These are phyloP conservation scores for Meloidogyne hapla DNA, from an alignment of 1,140 invertebrate species.

Conservation along the genomic window DNA sequence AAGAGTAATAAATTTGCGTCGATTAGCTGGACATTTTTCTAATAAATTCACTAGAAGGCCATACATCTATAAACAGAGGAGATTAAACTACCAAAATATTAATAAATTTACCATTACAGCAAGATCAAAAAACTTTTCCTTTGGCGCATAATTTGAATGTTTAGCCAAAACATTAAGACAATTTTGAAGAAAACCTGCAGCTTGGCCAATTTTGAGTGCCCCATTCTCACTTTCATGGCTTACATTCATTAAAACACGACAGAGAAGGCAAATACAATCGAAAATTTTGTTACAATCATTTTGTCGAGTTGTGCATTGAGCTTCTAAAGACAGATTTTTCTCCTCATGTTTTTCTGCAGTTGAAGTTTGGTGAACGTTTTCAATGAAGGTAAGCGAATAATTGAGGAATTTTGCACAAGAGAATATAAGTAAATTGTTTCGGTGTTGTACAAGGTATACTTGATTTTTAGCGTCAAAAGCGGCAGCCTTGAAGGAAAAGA, in stretches of 20 bases:
- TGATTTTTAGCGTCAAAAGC: constrained; percentile 46
- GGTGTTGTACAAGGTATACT: constrained; percentile 37
- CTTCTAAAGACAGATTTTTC: not conserved
- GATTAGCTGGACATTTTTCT: constrained; percentile 38
- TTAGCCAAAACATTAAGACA: constrained; percentile 34
- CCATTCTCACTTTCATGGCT: constrained; percentile 45
- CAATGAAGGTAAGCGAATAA: constrained; percentile 18
- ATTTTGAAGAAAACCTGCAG: constrained; percentile 42
- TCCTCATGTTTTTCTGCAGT: not conserved
- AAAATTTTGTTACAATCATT: constrained; percentile 30
- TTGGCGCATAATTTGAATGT: constrained; percentile 34
- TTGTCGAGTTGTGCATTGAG: constrained; percentile 1
- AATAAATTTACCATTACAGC: constrained; percentile 38
- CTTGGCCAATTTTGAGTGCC: constrained; percentile 41
- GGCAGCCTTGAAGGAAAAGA: constrained; percentile 32
- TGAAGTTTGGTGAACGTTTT: not conserved
- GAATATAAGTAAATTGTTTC: constrained; percentile 37
- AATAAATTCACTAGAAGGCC: constrained; percentile 44
- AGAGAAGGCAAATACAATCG: constrained; percentile 43
- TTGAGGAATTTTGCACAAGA: constrained; percentile 37
- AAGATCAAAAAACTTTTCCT: constrained; percentile 45
- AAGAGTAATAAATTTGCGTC: constrained; percentile 31
- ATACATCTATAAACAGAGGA: constrained; percentile 37
- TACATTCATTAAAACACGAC: constrained; percentile 45
- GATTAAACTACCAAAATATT: not conserved